Percentiles rank a stretch among this genome's conserved stretches.
Evolutionary conservation across 1,140 invertebrate species (phyloP).

Genomic region (Bradynema listronoti): DNA sequence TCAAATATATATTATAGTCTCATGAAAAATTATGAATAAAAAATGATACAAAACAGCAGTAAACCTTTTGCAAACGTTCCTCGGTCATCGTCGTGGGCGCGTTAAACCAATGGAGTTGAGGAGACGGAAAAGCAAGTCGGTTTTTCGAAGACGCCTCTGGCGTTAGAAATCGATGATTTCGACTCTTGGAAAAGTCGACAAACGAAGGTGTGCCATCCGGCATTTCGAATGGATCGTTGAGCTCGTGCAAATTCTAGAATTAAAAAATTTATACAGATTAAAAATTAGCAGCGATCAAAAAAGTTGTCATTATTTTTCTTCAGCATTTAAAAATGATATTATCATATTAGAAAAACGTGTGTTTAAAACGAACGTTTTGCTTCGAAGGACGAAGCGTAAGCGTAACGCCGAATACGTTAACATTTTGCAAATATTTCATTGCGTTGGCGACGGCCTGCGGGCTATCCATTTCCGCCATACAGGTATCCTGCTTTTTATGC

Average conservation of each 20-base stretch:
- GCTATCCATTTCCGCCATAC: constrained; percentile 99
- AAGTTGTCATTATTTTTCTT: no score
- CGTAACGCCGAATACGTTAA: constrained; percentile 70
- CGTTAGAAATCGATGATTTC: constrained; percentile 76
- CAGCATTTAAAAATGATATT: no score
- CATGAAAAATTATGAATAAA: no score
- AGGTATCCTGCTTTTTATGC: constrained; percentile 94
- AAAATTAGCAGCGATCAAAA: no score
- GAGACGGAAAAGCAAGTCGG: constrained; percentile 62
- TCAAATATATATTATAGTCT: no score
- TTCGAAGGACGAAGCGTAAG: constrained; percentile 57
- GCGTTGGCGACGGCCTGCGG: constrained; percentile 83
- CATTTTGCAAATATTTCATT: constrained; percentile 86
- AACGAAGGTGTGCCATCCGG: constrained; percentile 90
- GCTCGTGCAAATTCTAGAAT: constrained; percentile 64
- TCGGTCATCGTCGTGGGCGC: constrained; percentile 87
- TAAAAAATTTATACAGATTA: no score
- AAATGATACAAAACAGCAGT: constrained; percentile 17
- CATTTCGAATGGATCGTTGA: constrained; percentile 87
- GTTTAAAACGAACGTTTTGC: constrained; percentile 68
- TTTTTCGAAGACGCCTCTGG: constrained; percentile 65
- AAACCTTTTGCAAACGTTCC: constrained; percentile 73
- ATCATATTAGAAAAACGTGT: constrained; percentile 65
- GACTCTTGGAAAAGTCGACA: constrained; percentile 90
- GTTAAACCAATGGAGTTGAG: constrained; percentile 88